Conservation (phyloP, 2,888 invertebrate species). For the Maniola hyperantus region DNA sequence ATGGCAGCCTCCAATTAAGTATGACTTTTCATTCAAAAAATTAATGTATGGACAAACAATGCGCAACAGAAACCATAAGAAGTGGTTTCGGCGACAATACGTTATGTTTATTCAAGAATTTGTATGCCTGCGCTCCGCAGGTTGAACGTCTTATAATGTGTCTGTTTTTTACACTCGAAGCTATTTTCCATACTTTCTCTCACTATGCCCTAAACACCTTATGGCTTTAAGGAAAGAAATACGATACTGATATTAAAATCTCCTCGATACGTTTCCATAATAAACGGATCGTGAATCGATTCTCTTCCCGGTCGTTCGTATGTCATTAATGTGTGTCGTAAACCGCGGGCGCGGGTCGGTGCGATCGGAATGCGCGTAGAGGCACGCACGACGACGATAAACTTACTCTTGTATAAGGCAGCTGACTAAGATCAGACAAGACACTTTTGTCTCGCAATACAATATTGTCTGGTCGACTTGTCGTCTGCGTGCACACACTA, state of each 20-base stretch:
- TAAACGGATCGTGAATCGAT: constrained; percentile 72
- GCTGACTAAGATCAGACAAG: not conserved
- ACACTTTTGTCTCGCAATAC: not conserved
- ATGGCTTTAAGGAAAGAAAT: not conserved
- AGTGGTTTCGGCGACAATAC: too few relatives aligned
- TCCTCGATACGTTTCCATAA: constrained; percentile 50
- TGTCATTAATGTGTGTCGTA: constrained; percentile 73
- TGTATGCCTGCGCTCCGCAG: too few relatives aligned
- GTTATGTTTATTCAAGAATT: too few relatives aligned
- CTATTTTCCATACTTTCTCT: not conserved
- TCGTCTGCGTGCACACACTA: too few relatives aligned
- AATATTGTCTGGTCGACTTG: not conserved
- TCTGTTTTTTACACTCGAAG: not conserved
- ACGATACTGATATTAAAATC: constrained; percentile 35
- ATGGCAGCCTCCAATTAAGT: too few relatives aligned
- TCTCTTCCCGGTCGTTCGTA: constrained; percentile 73
- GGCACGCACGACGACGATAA: constrained; percentile 67
- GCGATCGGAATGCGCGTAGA: constrained; percentile 67
- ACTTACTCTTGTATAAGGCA: constrained; percentile 30
- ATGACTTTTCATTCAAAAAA: too few relatives aligned
- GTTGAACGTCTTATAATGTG: too few relatives aligned
- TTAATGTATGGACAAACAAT: too few relatives aligned
- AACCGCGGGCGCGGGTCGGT: constrained; percentile 63
- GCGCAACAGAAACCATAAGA: too few relatives aligned
- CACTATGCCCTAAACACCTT: not conserved